Evolutionary conservation across 1,140 invertebrate genomes (phyloP).

Genomic region (Drosophila parabipectinata): DNA sequence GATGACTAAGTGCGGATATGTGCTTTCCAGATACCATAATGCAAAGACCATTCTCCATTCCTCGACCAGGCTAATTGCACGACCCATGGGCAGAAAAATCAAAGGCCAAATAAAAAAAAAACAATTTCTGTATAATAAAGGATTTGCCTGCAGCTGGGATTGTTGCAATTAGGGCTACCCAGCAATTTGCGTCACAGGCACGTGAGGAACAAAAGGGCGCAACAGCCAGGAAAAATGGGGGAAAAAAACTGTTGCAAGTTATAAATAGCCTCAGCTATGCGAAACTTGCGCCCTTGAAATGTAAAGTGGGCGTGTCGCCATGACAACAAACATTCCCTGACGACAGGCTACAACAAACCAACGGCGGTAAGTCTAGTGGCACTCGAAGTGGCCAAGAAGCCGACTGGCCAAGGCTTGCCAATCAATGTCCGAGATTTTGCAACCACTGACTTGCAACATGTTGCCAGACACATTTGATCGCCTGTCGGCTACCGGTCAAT

Average conservation of each 20-base stretch:
- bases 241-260: constrained; percentile 19
- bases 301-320: constrained; percentile 69
- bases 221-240: constrained; percentile 7
- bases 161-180: constrained; percentile 48
- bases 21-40: constrained; percentile 23
- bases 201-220: constrained; percentile 37
- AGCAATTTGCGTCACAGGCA: constrained; percentile 55
- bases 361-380: background rate
- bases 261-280: constrained; percentile 44
- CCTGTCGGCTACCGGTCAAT: constrained; percentile 26
- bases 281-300: constrained; percentile 57
- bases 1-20: constrained; percentile 39
- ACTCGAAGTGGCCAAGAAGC: constrained; percentile 1
- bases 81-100: constrained; percentile 34
- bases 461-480: constrained; percentile 64
- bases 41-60: background rate
- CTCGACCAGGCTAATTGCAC: constrained; percentile 31
- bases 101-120: constrained; percentile 1
- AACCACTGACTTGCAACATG: constrained; percentile 34
- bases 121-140: constrained; percentile 5
- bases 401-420: constrained; percentile 5
- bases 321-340: constrained; percentile 47
- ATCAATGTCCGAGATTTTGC: constrained; percentile 36
- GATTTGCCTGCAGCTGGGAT: constrained; percentile 40
- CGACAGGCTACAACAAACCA: constrained; percentile 33